Evolutionary conservation across 2,888 invertebrate species (phyloP), one percentile per base, ranked within the genome.

Genomic region (Seira ritae): DNA sequence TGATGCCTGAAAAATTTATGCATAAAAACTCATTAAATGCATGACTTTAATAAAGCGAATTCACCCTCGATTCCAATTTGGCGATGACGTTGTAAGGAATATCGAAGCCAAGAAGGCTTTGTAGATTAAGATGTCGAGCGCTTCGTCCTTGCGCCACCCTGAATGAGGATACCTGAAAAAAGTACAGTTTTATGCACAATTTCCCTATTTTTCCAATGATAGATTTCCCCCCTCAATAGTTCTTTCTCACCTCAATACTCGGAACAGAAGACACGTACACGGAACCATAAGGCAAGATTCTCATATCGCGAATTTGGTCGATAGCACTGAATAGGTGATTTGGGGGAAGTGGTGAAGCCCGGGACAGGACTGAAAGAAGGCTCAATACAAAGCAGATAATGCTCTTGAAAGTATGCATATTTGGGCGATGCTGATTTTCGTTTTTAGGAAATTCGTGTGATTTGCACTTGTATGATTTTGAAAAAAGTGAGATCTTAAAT

Each of bases 221-320:
- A n/a, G n/a, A n/a, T 31, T 31, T 31, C 20, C 20, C 62, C 79
- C 85, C 83, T 85, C 83, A 66, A 85, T 68, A 24, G n/a, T 31
- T 31, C 8, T 31, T 31, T 31, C 20, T 46, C 62, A 83, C 85
- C 83, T 85, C 83, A 66, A 85, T 68, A 24, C 80, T 71, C 1
- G 80, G 83, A 65, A 31, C 65, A 15, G 79, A 68, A 0, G 15
- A n/a, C 8, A 73, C 24, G 1, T 83, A 72, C 1, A 68, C 55
- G 6, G 83, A 22, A 8, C 71, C 20, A 0, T 23, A 42, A 46
- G 85, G 85, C 4, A 85, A 42, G 15, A 85, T 24, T 0, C 72
- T 3, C 66, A 80, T 62, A 0, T 20, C 31, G 0, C 70, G 71
- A n/a, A 80, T 74, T 42, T 83, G 23, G 2, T 23, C 23, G 1